These are phyloP conservation scores for Chelidonichthys spinosus DNA, from an alignment of 2,797 vertebrate genomes.

Conservation along the genomic window DNA sequence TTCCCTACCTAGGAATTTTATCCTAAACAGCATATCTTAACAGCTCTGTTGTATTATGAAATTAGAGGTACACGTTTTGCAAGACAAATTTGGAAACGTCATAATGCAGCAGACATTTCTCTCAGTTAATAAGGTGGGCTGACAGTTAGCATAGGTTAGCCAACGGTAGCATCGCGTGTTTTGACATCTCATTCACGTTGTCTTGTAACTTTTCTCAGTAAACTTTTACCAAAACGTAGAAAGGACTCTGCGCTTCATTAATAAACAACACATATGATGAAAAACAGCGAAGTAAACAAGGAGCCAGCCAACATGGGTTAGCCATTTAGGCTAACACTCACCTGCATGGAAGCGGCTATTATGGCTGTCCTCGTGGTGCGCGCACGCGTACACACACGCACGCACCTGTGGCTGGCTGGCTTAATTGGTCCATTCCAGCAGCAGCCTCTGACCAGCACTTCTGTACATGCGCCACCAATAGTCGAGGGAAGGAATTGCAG, in stretches of 20 bases:
- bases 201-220: too few relatives aligned
- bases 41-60: background rate
- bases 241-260: accelerated
- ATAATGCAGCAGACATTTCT: background rate
- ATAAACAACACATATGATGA: background rate
- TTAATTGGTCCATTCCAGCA: too few relatives aligned
- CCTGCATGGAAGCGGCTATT: background rate
- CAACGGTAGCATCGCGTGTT: too few relatives aligned
- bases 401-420: background rate
- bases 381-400: too few relatives aligned
- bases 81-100: background rate
- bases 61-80: background rate
- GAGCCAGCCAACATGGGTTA: background rate
- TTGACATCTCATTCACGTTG: too few relatives aligned
- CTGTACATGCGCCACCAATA: background rate
- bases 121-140: background rate
- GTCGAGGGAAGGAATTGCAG: background rate
- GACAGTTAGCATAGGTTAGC: too few relatives aligned
- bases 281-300: background rate
- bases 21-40: background rate
- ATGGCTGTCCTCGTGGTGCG: background rate
- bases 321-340: background rate
- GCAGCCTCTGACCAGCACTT: background rate
- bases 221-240: too few relatives aligned
- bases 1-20: background rate